Evolutionary conservation across 2,797 vertebrate species (phyloP).

Genomic region (Takifugu ocellatus): DNA sequence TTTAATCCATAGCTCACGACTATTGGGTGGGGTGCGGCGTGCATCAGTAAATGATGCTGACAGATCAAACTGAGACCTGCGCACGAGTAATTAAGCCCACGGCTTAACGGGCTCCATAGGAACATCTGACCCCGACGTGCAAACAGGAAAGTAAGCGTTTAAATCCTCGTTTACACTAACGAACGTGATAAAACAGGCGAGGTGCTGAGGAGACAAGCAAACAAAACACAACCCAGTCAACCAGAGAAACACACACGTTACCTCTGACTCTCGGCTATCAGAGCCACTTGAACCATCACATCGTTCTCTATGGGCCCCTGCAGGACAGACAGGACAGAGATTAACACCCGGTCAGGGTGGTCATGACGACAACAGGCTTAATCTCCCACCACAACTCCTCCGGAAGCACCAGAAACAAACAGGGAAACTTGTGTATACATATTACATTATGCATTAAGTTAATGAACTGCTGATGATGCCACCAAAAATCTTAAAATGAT

Average conservation of each 20-base stretch:
- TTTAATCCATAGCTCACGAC: no score
- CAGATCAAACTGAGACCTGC: no score
- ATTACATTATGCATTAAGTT: no score
- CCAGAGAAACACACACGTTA: conserved; percentile 50
- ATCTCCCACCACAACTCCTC: background rate
- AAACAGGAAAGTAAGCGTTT: background rate
- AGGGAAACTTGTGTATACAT: background rate
- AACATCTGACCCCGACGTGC: conserved; percentile 32
- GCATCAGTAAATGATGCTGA: background rate
- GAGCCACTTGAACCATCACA: conserved; percentile 88
- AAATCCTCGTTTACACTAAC: background rate
- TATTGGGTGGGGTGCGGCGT: no score
- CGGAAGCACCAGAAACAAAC: background rate
- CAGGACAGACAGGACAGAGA: conserved; percentile 25
- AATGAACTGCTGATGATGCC: background rate
- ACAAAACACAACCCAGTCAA: conserved; percentile 10
- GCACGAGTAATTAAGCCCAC: conserved; percentile 22
- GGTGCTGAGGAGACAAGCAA: conserved; percentile 7
- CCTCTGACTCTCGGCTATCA: conserved; percentile 97
- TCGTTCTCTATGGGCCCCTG: conserved; percentile 97
- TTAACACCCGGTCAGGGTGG: background rate
- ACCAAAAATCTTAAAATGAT: no score
- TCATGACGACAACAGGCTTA: background rate
- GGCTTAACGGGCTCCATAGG: conserved; percentile 34
- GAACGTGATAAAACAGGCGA: conserved; percentile 11